phyloP scores from a whole-genome alignment of 2,888 invertebrate species.

The Leptopterna dolabrata region DNA sequence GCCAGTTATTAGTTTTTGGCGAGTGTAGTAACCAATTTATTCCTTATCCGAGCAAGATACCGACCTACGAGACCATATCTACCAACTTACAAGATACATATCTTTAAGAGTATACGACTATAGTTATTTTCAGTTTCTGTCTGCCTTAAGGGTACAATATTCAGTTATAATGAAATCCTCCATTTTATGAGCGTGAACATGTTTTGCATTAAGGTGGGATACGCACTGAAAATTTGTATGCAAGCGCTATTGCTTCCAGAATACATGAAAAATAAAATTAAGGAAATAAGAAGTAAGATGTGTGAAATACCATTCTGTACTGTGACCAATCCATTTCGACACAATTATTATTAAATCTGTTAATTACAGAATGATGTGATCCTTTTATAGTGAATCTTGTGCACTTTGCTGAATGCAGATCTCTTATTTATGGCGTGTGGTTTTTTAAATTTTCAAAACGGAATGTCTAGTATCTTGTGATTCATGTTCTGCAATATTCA shows the following conservation, averaged over 20 bases:
- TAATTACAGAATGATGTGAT: conserved; percentile 18
- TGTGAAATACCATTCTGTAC: conserved; percentile 39
- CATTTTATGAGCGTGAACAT: not conserved
- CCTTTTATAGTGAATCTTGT: not conserved
- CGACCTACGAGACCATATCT: too few species aligned
- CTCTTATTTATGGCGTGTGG: not conserved
- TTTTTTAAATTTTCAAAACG: conserved; percentile 35
- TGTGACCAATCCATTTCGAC: conserved; percentile 49
- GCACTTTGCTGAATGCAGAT: not conserved
- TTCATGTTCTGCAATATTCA: conserved; percentile 38
- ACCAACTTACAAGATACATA: too few species aligned
- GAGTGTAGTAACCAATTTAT: too few species aligned
- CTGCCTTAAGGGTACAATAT: not conserved
- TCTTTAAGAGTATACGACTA: too few species aligned
- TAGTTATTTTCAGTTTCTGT: not conserved
- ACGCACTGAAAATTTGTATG: not conserved
- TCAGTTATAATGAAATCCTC: not conserved
- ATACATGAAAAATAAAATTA: not conserved
- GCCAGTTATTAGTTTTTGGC: too few species aligned
- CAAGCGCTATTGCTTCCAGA: conserved; percentile 23
- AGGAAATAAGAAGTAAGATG: not conserved
- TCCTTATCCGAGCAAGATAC: too few species aligned
- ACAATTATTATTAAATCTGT: conserved; percentile 28
- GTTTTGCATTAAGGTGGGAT: not conserved
- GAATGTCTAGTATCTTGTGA: conserved; percentile 33